Base-by-base conservation (phyloP, 2,797 vertebrate genomes). In the Pteronotus mesoamericanus region DNA sequence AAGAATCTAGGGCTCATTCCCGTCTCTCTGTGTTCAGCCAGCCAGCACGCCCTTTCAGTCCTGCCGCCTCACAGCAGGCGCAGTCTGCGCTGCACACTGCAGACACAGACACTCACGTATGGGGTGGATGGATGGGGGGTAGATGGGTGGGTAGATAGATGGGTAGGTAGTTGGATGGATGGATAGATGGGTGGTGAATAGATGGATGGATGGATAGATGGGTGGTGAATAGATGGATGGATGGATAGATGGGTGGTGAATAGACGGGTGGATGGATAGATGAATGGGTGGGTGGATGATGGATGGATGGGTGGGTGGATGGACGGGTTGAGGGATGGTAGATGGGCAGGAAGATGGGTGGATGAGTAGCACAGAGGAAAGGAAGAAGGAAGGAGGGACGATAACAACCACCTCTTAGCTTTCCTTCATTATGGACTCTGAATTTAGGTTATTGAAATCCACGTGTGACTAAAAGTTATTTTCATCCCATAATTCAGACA, bases 211-310 rank as follows among this genome's bases (percentile, higher is more conserved):
- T 48, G 16, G 7, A 5, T 74, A 1, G 22, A 1, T 64, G 3
- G 29, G 32, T 51, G 32, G 9, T 66, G 5, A n/a, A n/a, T n/a
- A n/a, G n/a, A 1, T 29, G 22, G 24, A 0, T n/a, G 57, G 42
- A 6, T 64, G 12, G 37, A 2, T 39, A 34, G 7, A 32, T 14
- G 64, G 32, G 59, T 37, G 18, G 34, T 53, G 64, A 18, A 26
- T 24, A n/a, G 42, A 7, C 22, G 19, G 61, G 21, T 71, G 2
- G 37, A 0, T 51, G 24, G 12, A 3, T n/a, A 29, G n/a, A 2
- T 66, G 8, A 22, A 1, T 14, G 6, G 57, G 0, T 34, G 32
- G 21, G 1, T 48, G 26, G 8, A 16, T 37, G 22, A 6, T 80
- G 37, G 55, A 48, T 46, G 46, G 11, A n/a, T 44, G 2, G 15